Percentiles rank a stretch among this genome's conserved stretches.
These are phyloP conservation scores for Oostethus manadensis DNA, from an alignment of 2,113 vertebrate genomes.

Conservation along the genomic window DNA sequence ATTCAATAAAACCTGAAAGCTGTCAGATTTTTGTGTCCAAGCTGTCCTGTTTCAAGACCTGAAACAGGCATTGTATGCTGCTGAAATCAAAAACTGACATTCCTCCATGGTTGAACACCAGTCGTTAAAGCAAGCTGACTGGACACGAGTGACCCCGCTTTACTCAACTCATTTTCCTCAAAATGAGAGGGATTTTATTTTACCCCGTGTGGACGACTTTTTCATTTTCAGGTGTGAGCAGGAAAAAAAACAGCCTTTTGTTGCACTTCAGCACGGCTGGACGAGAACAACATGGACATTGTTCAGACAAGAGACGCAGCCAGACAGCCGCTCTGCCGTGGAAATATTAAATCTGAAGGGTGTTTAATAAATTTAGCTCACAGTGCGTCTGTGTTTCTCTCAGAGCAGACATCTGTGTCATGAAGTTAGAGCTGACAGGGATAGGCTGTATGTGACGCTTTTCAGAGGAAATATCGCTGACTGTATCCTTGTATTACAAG, in stretches of 20 bases:
- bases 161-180: slow-evolving; percentile 1
- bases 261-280: not conserved
- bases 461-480: slow-evolving; percentile 15
- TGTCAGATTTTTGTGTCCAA: too few species aligned
- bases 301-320: slow-evolving; percentile 21
- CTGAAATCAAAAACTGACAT: not conserved
- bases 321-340: slow-evolving; percentile 6
- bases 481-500: not conserved
- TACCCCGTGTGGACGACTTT: not conserved
- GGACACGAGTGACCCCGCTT: slow-evolving; percentile 1
- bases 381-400: slow-evolving; percentile 11
- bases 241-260: slow-evolving; percentile 16
- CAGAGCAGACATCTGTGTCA: slow-evolving; percentile 15
- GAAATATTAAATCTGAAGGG: slow-evolving; percentile 28
- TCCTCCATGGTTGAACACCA: not conserved
- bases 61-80: too few species aligned
- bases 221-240: not conserved
- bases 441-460: not conserved
- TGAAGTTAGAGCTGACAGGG: slow-evolving; percentile 11
- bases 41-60: too few species aligned
- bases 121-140: slow-evolving; percentile 6
- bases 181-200: slow-evolving; percentile 11
- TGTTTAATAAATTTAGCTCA: slow-evolving; percentile 18
- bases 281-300: slow-evolving; percentile 30
- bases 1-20: too few species aligned